Percentiles rank a stretch among this genome's conserved stretches.
Evolutionary conservation across 2,797 vertebrate genomes (phyloP).

Genomic region (Lacerta bilineata): DNA sequence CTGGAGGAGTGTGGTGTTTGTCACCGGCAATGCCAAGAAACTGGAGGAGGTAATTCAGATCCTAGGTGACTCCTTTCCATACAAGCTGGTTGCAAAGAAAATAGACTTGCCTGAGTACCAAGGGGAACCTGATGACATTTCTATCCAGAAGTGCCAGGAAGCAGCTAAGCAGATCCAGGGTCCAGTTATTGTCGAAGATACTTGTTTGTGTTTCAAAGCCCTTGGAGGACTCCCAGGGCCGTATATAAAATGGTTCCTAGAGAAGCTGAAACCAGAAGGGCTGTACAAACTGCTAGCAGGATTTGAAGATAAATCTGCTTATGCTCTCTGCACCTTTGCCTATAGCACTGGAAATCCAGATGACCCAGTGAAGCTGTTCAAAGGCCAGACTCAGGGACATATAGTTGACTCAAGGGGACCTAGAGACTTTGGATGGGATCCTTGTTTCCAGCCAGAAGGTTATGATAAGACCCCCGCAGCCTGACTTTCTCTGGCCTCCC

Average conservation of each 20-base stretch:
- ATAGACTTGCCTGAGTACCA: slow-evolving; percentile 98
- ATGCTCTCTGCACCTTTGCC: slow-evolving; percentile 95
- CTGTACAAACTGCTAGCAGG: slow-evolving; percentile 91
- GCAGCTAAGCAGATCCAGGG: slow-evolving; percentile 92
- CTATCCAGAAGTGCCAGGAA: slow-evolving; percentile 94
- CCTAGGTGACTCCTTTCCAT: slow-evolving; percentile 92
- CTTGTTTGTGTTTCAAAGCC: slow-evolving; percentile 95
- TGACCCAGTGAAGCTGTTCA: too few relatives aligned
- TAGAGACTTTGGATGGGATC: too few relatives aligned
- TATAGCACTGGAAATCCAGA: slow-evolving; percentile 73
- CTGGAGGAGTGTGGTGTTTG: too few relatives aligned
- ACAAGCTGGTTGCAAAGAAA: slow-evolving; percentile 90
- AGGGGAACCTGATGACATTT: slow-evolving; percentile 97
- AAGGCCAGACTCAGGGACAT: too few relatives aligned
- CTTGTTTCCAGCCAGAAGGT: too few relatives aligned
- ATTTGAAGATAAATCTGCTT: slow-evolving; percentile 97
- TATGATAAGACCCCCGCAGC: too few relatives aligned
- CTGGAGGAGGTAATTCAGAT: slow-evolving; percentile 95
- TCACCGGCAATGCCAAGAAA: slow-evolving; percentile 87
- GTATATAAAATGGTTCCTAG: slow-evolving; percentile 80
- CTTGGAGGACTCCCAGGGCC: slow-evolving; percentile 91
- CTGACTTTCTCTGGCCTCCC: too few relatives aligned
- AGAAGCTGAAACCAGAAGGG: too few relatives aligned
- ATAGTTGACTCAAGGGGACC: too few relatives aligned
- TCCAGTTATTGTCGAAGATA: slow-evolving; percentile 97